Percentiles rank a stretch among this genome's conserved stretches.
Evolutionary conservation across 2,113 vertebrate species (phyloP).

Genomic region (Falco punctatus): DNA sequence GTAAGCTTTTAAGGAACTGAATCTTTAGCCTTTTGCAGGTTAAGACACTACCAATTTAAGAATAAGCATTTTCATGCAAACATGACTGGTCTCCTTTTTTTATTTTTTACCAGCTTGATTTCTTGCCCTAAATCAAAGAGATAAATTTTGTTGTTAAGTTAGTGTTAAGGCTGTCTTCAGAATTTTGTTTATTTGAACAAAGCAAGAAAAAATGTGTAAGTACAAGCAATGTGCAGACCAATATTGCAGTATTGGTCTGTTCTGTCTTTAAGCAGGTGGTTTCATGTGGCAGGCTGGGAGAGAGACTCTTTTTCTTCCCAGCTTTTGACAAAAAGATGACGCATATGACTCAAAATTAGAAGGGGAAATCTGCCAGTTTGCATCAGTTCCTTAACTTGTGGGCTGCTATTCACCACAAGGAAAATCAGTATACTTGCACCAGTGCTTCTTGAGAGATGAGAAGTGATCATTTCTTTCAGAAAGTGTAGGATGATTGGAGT

Average conservation of each 20-base stretch:
- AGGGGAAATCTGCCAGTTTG: slow-evolving; percentile 71
- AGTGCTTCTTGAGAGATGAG: slow-evolving; percentile 38
- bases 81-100: background rate
- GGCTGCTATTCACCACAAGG: slow-evolving; percentile 59
- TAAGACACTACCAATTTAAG: background rate
- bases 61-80: background rate
- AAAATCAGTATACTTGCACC: slow-evolving; percentile 38
- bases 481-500: slow-evolving; percentile 41
- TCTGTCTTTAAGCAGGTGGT: slow-evolving; percentile 66
- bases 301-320: slow-evolving; percentile 59
- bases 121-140: background rate
- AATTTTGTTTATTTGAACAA: slow-evolving; percentile 27
- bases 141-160: background rate
- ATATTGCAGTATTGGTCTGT: background rate
- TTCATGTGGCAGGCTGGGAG: slow-evolving; percentile 60
- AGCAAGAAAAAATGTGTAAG: slow-evolving; percentile 8
- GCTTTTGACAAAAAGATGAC: slow-evolving; percentile 70
- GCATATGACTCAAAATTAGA: slow-evolving; percentile 70
- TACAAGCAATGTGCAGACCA: background rate
- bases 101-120: background rate
- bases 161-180: background rate
- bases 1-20: background rate
- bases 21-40: background rate
- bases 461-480: slow-evolving; percentile 27
- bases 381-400: slow-evolving; percentile 70